Percentiles rank a stretch among this genome's conserved stretches.
phyloP scores from a whole-genome alignment of 92 coral and sea anemone species.

The Parazoanthus darwini region DNA sequence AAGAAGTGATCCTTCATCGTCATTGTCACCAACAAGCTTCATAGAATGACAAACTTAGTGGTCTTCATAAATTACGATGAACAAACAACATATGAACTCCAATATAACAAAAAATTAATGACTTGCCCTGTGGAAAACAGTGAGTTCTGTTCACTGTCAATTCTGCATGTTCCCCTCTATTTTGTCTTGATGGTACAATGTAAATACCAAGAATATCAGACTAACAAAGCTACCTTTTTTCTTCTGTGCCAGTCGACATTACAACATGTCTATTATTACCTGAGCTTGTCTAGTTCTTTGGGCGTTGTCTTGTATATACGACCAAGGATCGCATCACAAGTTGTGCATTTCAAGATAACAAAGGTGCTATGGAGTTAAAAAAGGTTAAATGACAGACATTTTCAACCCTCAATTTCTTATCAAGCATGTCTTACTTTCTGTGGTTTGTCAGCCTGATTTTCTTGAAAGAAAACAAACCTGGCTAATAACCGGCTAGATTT shows the following conservation, averaged over 20 bases:
- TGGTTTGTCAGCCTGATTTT: background rate
- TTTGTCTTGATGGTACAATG: no score
- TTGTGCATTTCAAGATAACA: slow-evolving; percentile 44
- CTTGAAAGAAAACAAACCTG: background rate
- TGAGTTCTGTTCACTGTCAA: no score
- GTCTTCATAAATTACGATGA: no score
- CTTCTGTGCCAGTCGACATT: no score
- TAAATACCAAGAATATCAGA: background rate
- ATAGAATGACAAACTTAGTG: no score
- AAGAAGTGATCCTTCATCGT: no score
- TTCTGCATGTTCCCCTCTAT: no score
- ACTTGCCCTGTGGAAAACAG: no score
- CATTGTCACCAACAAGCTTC: no score
- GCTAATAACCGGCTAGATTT: no score
- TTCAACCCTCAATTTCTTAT: background rate
- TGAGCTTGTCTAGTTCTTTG: slow-evolving; percentile 49
- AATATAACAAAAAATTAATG: no score
- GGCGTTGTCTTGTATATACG: slow-evolving; percentile 63
- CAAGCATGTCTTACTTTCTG: background rate
- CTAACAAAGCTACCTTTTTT: background rate
- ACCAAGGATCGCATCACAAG: slow-evolving; percentile 48
- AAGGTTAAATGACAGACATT: background rate
- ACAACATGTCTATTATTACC: slow-evolving; percentile 23
- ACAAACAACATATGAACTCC: no score
- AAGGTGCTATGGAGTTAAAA: slow-evolving; percentile 49